Conservation (phyloP, 2,888 invertebrate genomes). For the Notodonta dromedarius region DNA sequence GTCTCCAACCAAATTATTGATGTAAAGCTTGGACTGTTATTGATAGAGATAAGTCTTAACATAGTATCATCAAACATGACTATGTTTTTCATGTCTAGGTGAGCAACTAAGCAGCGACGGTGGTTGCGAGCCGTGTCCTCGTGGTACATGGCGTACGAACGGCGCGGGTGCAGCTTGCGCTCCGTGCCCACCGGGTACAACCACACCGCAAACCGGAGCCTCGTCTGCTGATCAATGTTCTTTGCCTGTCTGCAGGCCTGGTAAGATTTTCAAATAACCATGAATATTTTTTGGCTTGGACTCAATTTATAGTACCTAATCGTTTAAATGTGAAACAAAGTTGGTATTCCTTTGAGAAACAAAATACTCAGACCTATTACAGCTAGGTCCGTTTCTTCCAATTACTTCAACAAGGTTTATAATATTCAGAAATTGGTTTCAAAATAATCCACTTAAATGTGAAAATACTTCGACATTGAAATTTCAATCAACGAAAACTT, state of each 20-base stretch:
- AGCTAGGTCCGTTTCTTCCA: neutral
- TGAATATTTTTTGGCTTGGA: too few species aligned
- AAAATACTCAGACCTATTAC: neutral
- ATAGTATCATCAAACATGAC: neutral
- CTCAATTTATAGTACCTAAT: neutral
- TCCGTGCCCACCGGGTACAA: constrained; percentile 94
- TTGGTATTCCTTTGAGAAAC: too few species aligned
- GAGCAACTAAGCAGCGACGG: constrained; percentile 94
- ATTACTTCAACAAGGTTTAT: constrained; percentile 8
- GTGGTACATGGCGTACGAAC: constrained; percentile 93
- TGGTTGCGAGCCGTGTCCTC: constrained; percentile 95
- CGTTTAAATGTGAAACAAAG: too few species aligned
- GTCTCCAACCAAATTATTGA: too few species aligned
- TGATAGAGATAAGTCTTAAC: too few species aligned
- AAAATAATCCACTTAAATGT: constrained; percentile 36
- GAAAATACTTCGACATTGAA: constrained; percentile 32
- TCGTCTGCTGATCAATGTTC: constrained; percentile 95
- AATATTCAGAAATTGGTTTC: constrained; percentile 17
- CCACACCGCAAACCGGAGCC: constrained; percentile 94
- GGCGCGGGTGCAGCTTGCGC: constrained; percentile 95
- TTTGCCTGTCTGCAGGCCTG: constrained; percentile 93
- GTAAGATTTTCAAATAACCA: constrained; percentile 51
- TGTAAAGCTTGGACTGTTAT: too few species aligned
- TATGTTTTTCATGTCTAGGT: constrained; percentile 68
- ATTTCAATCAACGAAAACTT: constrained; percentile 24